Percentiles rank a stretch among this genome's conserved stretches.
These are phyloP conservation scores for Polyploca ridens DNA, from an alignment of 2,888 invertebrate genomes.

Conservation along the genomic window DNA sequence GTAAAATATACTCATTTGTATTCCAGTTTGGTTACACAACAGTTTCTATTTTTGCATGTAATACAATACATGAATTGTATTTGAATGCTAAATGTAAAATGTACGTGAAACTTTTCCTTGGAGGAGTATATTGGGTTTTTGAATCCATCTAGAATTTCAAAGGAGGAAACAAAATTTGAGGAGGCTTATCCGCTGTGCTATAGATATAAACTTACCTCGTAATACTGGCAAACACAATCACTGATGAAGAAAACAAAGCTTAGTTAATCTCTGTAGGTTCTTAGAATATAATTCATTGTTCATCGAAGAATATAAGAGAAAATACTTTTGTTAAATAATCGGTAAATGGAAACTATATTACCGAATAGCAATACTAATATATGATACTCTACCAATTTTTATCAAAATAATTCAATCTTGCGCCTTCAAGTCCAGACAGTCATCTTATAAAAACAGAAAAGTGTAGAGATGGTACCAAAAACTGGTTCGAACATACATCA, in stretches of 20 bases:
- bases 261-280: background rate
- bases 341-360: background rate
- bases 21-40: conserved; percentile 23
- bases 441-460: too few relatives aligned
- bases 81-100: conserved; percentile 1
- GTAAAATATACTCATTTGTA: background rate
- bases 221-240: background rate
- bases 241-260: background rate
- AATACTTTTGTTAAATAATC: too few relatives aligned
- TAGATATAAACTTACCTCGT: background rate
- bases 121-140: background rate
- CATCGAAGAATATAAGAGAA: too few relatives aligned
- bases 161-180: background rate
- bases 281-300: background rate
- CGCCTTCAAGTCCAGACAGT: background rate
- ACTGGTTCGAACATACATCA: background rate
- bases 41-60: conserved; percentile 1
- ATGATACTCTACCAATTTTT: too few relatives aligned
- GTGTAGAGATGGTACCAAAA: background rate
- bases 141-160: background rate
- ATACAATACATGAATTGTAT: background rate
- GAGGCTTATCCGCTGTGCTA: background rate
- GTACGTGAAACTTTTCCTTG: background rate
- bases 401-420: too few relatives aligned
- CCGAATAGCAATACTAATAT: background rate